These are phyloP conservation scores for Acanthiza pusilla DNA, from an alignment of 2,797 vertebrate genomes.

Conservation along the genomic window DNA sequence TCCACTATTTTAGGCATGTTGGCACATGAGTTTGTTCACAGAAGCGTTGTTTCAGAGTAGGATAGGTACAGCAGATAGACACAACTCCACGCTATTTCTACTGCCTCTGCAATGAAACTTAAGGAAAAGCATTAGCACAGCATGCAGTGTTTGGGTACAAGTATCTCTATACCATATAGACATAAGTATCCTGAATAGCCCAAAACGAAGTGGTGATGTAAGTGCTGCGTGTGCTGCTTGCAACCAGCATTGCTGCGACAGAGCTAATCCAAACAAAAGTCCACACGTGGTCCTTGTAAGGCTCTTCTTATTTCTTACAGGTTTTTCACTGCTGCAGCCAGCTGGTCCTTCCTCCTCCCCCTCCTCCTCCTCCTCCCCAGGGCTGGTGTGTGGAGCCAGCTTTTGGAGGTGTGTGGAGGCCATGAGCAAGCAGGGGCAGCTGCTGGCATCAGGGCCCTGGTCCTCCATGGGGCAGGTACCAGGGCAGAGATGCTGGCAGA, in stretches of 20 bases:
- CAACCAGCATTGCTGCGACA: neutral
- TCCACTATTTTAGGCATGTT: neutral
- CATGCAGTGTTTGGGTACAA: neutral
- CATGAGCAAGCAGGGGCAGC: neutral
- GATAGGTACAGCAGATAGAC: neutral
- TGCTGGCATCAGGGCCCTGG: rapidly evolving
- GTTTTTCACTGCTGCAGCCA: neutral
- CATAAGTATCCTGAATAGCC: neutral
- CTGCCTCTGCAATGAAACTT: neutral
- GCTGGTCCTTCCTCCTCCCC: neutral
- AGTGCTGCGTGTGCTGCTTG: neutral
- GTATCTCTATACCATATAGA: neutral
- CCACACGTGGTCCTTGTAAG: rapidly evolving
- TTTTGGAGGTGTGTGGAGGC: rapidly evolving
- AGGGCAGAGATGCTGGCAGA: neutral
- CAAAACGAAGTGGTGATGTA: neutral
- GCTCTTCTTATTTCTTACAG: rapidly evolving
- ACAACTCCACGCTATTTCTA: neutral
- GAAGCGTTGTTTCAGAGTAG: neutral
- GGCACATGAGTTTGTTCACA: neutral
- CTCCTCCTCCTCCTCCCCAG: neutral
- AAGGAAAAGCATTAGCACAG: neutral
- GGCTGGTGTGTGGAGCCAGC: neutral
- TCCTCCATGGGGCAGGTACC: neutral
- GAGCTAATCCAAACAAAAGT: neutral